These are phyloP conservation scores for Corythaixoides concolor DNA, from an alignment of 2,113 vertebrate species.

Conservation along the genomic window DNA sequence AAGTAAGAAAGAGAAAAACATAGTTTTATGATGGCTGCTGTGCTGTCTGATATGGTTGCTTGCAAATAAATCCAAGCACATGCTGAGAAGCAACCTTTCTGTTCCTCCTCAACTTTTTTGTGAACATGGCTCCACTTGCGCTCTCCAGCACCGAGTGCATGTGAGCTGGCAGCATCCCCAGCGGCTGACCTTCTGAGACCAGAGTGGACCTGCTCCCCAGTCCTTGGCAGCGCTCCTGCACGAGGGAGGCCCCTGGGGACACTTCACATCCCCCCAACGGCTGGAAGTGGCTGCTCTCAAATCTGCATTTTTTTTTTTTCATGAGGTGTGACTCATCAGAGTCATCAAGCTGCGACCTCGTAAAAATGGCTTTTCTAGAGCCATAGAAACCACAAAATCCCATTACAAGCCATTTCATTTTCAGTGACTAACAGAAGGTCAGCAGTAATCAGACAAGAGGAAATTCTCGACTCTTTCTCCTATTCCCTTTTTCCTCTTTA, in stretches of 20 bases:
- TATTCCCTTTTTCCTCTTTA: neutral
- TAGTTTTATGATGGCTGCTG: neutral
- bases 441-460: conserved; percentile 4
- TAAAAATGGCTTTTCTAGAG: conserved; percentile 57
- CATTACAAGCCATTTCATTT: conserved; percentile 26
- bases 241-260: neutral
- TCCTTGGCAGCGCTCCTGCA: neutral
- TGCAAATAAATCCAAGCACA: neutral
- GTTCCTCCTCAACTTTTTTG: neutral
- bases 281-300: neutral
- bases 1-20: neutral
- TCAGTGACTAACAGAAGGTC: conserved; percentile 24
- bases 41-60: neutral
- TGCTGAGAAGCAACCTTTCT: neutral
- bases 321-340: conserved; percentile 27
- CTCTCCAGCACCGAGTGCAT: fast-evolving
- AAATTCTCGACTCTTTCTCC: conserved; percentile 59
- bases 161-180: neutral
- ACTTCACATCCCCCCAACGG: fast-evolving
- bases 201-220: neutral
- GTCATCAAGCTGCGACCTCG: neutral
- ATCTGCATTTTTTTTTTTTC: neutral
- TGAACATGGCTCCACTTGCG: neutral
- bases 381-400: conserved; percentile 35
- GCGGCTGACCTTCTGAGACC: neutral